Evolutionary conservation across 2,888 invertebrate species (phyloP), one percentile per base, ranked within the genome.

Genomic region (Archips xylosteana): DNA sequence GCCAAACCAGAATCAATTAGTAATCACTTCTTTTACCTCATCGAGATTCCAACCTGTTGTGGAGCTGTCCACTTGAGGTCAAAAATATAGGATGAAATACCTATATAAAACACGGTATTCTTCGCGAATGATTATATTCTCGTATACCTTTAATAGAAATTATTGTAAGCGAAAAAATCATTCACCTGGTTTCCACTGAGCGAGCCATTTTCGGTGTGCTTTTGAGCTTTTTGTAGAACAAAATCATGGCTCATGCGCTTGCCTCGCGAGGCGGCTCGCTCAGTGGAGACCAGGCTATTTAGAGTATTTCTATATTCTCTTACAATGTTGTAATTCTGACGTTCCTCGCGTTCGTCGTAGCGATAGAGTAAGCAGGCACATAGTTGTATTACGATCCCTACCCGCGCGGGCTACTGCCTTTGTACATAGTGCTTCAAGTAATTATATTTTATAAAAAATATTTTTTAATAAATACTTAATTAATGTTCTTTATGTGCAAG

Each of bases 401-500:
- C 54, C 54, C 54, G 54, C 23, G 15, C 54, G 63, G 32, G 63
- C 32, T 47, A 12, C 54, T 60, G 71, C 59, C 65, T 49, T 72
- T 63, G 72, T 72, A 68, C 39, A 72, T 72, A 72, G 51, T 23
- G 57, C n/a, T 72, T 63, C 54, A 54, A 39, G 5, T 72, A 72
- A 62, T 68, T 72, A 49, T 34, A 59, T 62, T 45, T 59, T 47
- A 63, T 63, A 32, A 32, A 61, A 67, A 47, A 72, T 72, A 63
- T 62, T 72, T 23, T 62, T 67, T 70, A 47, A 47, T 49, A 62
- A 70, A 70, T 62, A 64, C 60, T 60, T 71, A 65, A 23, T 60
- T 71, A 65, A 23, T 65, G 49, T 62, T 63, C 63, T 54, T 34
- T 62, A 62, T 57, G 70, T 70, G 51, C 60, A 60, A 45, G 62